phyloP scores from a whole-genome alignment of 2,113 vertebrate genomes.

The Agelaius phoeniceus region DNA sequence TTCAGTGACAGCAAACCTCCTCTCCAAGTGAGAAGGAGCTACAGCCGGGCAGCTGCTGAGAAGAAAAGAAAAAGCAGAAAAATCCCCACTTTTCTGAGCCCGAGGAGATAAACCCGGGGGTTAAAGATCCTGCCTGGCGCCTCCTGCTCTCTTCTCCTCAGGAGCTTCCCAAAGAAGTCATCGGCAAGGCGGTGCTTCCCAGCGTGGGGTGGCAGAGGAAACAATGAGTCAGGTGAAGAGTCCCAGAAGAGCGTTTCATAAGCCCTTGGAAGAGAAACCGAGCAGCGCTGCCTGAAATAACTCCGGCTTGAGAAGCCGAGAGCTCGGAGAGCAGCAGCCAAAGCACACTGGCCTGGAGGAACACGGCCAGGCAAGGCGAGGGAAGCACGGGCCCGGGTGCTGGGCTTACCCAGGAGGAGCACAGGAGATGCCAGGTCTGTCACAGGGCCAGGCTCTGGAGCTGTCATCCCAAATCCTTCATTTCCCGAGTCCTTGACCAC shows the following conservation, averaged over 20 bases:
- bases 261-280: slow-evolving; percentile 48
- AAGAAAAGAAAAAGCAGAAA: background rate
- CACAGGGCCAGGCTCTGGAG: background rate
- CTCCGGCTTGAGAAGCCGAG: slow-evolving; percentile 15
- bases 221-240: slow-evolving; percentile 68
- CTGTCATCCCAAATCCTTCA: background rate
- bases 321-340: slow-evolving; percentile 3
- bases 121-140: slow-evolving; percentile 12
- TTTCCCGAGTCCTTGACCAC: background rate
- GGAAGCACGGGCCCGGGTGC: background rate
- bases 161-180: slow-evolving; percentile 57
- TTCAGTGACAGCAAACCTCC: background rate
- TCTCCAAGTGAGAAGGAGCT: background rate
- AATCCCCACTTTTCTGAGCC: background rate
- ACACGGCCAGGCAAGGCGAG: background rate
- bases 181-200: slow-evolving; percentile 1
- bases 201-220: slow-evolving; percentile 60
- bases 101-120: background rate
- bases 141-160: slow-evolving; percentile 14
- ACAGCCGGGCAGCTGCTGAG: background rate
- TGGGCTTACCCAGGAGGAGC: background rate
- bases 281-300: slow-evolving; percentile 52
- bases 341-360: slow-evolving; percentile 41
- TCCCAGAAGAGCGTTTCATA: slow-evolving; percentile 61
- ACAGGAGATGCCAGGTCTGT: background rate